A percentile compares a stretch with the other conserved stretches of the same genome.
phyloP scores from a whole-genome alignment of 1,140 invertebrate genomes.

The Oreohelix idahoensis region DNA sequence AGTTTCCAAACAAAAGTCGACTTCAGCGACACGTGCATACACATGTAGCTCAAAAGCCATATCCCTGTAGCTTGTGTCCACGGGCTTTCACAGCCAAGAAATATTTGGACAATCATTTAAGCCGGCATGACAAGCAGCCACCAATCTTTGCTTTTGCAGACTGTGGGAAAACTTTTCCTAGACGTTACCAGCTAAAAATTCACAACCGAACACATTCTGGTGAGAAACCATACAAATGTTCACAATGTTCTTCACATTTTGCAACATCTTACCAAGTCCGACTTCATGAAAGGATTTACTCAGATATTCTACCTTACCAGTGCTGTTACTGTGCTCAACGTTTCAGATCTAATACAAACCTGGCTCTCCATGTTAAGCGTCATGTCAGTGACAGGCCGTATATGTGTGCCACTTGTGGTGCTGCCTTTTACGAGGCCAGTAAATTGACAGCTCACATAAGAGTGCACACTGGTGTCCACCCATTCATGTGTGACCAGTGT shows the following conservation, averaged over 20 bases:
- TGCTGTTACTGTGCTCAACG: neutral
- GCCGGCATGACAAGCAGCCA: neutral
- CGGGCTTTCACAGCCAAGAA: neutral
- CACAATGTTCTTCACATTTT: neutral
- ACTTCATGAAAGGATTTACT: neutral
- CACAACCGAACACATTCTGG: neutral
- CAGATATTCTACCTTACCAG: neutral
- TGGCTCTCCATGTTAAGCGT: neutral
- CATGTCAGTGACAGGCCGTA: neutral
- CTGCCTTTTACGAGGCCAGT: neutral
- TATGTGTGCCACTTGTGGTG: neutral
- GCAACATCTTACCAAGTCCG: neutral
- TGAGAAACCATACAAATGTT: conserved; percentile 7
- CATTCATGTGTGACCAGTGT: conserved; percentile 1
- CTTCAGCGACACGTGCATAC: neutral
- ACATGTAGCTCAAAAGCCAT: neutral
- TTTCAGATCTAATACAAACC: neutral
- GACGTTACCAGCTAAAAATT: conserved; percentile 1
- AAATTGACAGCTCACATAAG: neutral
- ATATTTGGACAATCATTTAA: neutral
- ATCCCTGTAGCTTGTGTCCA: neutral
- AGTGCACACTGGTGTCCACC: neutral
- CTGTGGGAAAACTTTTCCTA: neutral
- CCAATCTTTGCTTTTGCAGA: neutral
- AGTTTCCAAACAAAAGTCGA: neutral